phyloP scores from a whole-genome alignment of 1,140 invertebrate species.

The Lanistes nyassanus region DNA sequence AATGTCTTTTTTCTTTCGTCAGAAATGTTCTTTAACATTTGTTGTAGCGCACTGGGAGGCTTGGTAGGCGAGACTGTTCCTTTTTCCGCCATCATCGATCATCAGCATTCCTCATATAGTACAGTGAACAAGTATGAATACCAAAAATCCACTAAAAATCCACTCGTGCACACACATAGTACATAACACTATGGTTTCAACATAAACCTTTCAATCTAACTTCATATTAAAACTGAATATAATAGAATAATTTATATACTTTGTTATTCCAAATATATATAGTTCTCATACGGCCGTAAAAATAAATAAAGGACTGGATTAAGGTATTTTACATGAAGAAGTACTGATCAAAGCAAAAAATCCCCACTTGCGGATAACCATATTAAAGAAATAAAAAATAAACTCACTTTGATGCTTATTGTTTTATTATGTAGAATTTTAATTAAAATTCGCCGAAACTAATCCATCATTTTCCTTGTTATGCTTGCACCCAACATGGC shows the following conservation, averaged over 20 bases:
- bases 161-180: neutral
- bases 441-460: too few relatives aligned
- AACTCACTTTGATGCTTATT: too few relatives aligned
- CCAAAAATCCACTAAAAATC: neutral
- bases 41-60: constrained; percentile 37
- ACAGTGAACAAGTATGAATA: too few relatives aligned
- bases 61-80: constrained; percentile 14
- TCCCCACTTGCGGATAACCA: too few relatives aligned
- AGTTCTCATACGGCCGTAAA: too few relatives aligned
- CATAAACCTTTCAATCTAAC: too few relatives aligned
- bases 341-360: too few relatives aligned
- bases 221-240: neutral
- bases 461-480: neutral
- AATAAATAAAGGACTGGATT: too few relatives aligned
- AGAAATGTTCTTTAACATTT: constrained; percentile 43
- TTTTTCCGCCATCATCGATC: constrained; percentile 30
- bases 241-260: neutral
- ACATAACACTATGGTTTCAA: neutral
- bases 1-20: constrained; percentile 43
- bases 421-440: too few relatives aligned
- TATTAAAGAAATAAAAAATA: too few relatives aligned
- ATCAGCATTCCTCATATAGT: too few relatives aligned
- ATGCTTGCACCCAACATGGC: constrained; percentile 13
- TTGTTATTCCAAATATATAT: neutral
- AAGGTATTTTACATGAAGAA: too few relatives aligned